Conservation (phyloP, 2,888 invertebrate species). For the Tinea pellionella region DNA sequence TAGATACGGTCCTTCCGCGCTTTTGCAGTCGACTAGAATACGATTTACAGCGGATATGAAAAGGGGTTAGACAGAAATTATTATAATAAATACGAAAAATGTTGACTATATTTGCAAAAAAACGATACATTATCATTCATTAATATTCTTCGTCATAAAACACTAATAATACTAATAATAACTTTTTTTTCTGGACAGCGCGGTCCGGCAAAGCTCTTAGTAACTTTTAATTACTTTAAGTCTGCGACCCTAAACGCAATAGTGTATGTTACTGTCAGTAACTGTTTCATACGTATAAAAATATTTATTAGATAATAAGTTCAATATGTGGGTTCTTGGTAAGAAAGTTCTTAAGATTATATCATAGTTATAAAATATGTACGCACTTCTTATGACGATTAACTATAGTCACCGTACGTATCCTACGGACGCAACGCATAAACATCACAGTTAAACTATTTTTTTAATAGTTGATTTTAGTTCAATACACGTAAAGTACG, state of each 20-base stretch:
- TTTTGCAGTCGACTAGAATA: background rate
- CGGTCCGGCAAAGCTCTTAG: slow-evolving; percentile 26
- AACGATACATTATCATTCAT: background rate
- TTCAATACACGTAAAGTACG: too few relatives aligned
- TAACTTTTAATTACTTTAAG: slow-evolving; percentile 43
- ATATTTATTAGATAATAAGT: too few relatives aligned
- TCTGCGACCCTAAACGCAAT: slow-evolving; percentile 16
- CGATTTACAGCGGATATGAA: slow-evolving; percentile 6
- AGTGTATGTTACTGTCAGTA: slow-evolving; percentile 11
- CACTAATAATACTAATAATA: background rate
- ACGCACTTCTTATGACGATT: too few relatives aligned
- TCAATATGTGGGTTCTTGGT: too few relatives aligned
- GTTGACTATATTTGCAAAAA: background rate
- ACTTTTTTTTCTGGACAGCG: slow-evolving; percentile 19
- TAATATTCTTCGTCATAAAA: background rate
- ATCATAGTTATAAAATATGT: too few relatives aligned
- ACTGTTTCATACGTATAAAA: too few relatives aligned
- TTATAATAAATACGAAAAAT: background rate
- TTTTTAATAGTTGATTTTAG: too few relatives aligned
- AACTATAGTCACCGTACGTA: too few relatives aligned
- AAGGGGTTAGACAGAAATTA: background rate
- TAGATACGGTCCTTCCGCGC: background rate
- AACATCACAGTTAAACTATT: too few relatives aligned
- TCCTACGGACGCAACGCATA: too few relatives aligned
- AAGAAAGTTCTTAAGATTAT: too few relatives aligned